Evolutionary conservation across 2,888 invertebrate species (phyloP).

Genomic region (Pomacea canaliculata): DNA sequence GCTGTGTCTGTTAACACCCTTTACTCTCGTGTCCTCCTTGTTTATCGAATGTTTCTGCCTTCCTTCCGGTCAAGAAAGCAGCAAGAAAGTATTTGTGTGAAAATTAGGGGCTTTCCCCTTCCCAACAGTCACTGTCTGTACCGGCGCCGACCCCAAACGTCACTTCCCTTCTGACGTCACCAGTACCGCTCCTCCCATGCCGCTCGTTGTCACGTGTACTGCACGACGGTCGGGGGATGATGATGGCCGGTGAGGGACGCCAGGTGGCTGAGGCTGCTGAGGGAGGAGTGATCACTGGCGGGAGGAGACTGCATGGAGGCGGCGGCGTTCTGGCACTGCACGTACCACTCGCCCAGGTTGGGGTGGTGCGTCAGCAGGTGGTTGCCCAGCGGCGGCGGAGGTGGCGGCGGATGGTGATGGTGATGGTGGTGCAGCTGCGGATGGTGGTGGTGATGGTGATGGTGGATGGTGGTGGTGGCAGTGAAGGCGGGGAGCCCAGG

Average conservation of each 20-base stretch:
- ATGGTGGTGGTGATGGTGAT: slow-evolving; percentile 25
- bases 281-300: slow-evolving; percentile 78
- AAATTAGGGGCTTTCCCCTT: neutral
- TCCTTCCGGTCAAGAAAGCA: neutral
- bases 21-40: neutral
- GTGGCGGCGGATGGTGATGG: slow-evolving; percentile 24
- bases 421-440: slow-evolving; percentile 12
- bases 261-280: slow-evolving; percentile 58
- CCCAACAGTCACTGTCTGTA: too few species aligned
- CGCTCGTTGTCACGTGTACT: slow-evolving; percentile 22
- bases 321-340: slow-evolving; percentile 76
- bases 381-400: slow-evolving; percentile 25
- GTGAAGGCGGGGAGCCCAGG: slow-evolving; percentile 15
- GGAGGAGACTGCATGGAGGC: slow-evolving; percentile 76
- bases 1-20: too few species aligned
- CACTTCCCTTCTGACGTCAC: neutral
- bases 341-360: slow-evolving; percentile 85
- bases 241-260: slow-evolving; percentile 35
- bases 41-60: neutral
- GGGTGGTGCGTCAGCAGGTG: slow-evolving; percentile 42
- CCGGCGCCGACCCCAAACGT: neutral
- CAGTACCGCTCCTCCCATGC: slow-evolving; percentile 7
- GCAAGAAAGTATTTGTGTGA: neutral
- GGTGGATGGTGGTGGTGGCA: slow-evolving; percentile 2
- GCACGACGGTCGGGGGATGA: slow-evolving; percentile 23